A percentile compares a stretch with the other conserved stretches of the same genome.
Conservation (phyloP, 1,140 invertebrate genomes). For the Zaprionus tsacasi region DNA sequence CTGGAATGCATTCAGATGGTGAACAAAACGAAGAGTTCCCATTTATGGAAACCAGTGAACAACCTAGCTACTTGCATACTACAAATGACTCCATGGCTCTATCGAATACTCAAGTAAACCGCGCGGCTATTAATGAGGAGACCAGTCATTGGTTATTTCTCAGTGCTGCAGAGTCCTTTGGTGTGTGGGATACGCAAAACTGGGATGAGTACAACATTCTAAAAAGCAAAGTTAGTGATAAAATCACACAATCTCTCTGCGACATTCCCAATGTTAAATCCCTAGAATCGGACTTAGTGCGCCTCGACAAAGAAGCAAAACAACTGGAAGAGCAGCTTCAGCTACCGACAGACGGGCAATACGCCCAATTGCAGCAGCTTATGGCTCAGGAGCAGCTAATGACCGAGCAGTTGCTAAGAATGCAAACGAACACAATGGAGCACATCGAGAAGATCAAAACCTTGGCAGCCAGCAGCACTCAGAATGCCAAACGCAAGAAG, state of each 20-base stretch:
- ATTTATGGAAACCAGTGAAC: slow-evolving; percentile 63
- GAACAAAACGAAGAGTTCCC: slow-evolving; percentile 47
- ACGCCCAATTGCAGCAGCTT: slow-evolving; percentile 11
- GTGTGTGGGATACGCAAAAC: slow-evolving; percentile 36
- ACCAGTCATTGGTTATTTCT: slow-evolving; percentile 28
- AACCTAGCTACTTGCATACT: slow-evolving; percentile 50
- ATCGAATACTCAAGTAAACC: slow-evolving; percentile 40
- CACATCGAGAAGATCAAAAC: slow-evolving; percentile 5
- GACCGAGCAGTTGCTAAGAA: neutral
- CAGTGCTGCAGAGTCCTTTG: slow-evolving; percentile 25
- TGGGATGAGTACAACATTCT: slow-evolving; percentile 22
- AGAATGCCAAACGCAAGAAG: slow-evolving; percentile 1
- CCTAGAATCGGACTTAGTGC: slow-evolving; percentile 1
- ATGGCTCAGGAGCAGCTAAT: slow-evolving; percentile 16
- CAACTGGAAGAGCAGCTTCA: slow-evolving; percentile 30
- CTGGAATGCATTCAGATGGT: neutral
- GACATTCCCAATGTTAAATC: slow-evolving; percentile 8
- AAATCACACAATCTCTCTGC: slow-evolving; percentile 20
- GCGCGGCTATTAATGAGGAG: slow-evolving; percentile 28
- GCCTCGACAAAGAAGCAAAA: slow-evolving; percentile 18
- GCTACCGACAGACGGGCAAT: neutral
- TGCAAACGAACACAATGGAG: neutral
- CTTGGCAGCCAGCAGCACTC: neutral
- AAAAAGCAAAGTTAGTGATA: slow-evolving; percentile 15
- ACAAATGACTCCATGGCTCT: slow-evolving; percentile 43